Evolutionary conservation across 1,140 invertebrate genomes (phyloP).

Genomic region (Macrotrachela quadricornifera): DNA sequence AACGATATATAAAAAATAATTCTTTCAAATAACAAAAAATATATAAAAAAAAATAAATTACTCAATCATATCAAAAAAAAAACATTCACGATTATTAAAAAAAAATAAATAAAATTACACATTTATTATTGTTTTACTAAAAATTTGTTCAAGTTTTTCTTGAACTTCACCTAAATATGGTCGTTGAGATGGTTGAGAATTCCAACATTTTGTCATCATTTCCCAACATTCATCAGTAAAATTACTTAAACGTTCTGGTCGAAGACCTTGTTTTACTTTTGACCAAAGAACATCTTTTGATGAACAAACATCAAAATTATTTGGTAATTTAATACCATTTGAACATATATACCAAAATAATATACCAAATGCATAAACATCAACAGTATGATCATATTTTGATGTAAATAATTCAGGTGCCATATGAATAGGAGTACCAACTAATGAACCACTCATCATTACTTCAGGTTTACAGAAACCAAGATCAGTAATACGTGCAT

Average conservation of each 20-base stretch:
- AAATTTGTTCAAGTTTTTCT: not conserved
- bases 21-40: too few species aligned
- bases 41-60: too few species aligned
- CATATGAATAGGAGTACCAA: conserved; percentile 72
- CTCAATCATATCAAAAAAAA: too few species aligned
- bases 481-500: conserved; percentile 63
- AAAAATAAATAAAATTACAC: not conserved
- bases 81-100: not conserved
- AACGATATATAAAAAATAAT: too few species aligned
- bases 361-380: conserved; percentile 73
- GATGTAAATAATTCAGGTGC: conserved; percentile 61
- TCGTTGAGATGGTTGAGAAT: conserved; percentile 46
- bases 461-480: conserved; percentile 75
- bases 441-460: conserved; percentile 52
- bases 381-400: conserved; percentile 56
- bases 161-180: conserved; percentile 50
- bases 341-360: conserved; percentile 70
- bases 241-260: conserved; percentile 49
- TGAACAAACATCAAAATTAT: conserved; percentile 58
- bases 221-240: conserved; percentile 52
- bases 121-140: not conserved
- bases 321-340: conserved; percentile 49
- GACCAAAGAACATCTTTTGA: conserved; percentile 70
- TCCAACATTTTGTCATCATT: conserved; percentile 65
- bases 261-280: conserved; percentile 45